Conservation (phyloP, 1,140 invertebrate genomes). For the Nomia melanderi region DNA sequence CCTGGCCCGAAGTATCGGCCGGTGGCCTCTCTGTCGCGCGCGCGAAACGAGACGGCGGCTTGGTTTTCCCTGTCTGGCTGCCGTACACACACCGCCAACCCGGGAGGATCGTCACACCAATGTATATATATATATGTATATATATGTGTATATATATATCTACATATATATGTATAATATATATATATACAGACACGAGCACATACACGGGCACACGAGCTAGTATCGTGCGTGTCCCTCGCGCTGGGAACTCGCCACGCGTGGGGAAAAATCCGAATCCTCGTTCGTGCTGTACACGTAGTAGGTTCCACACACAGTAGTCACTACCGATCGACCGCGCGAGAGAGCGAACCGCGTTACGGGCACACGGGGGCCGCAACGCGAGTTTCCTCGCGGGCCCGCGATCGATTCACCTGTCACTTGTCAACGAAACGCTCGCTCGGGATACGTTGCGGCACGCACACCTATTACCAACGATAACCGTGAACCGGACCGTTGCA, state of each 20-base stretch:
- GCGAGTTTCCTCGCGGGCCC: constrained; percentile 52
- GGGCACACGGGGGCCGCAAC: constrained; percentile 44
- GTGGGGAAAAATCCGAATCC: constrained; percentile 55
- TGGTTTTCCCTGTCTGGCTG: constrained; percentile 40
- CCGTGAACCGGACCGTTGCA: constrained; percentile 24
- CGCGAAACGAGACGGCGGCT: constrained; percentile 56
- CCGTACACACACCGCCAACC: constrained; percentile 44
- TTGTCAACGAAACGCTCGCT: constrained; percentile 69
- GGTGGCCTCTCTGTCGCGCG: constrained; percentile 59
- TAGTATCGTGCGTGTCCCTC: constrained; percentile 25
- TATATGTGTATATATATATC: no score
- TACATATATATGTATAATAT: no score
- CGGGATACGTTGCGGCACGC: constrained; percentile 59
- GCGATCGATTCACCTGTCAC: constrained; percentile 76
- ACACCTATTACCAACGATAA: constrained; percentile 41
- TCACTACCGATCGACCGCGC: constrained; percentile 39
- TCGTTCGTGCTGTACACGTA: constrained; percentile 11
- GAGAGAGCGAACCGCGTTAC: constrained; percentile 41
- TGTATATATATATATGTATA: constrained; percentile 22
- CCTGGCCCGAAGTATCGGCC: constrained; percentile 63
- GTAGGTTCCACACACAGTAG: constrained; percentile 45
- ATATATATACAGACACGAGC: no score
- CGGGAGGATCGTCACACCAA: constrained; percentile 27
- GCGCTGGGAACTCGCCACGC: constrained; percentile 31
- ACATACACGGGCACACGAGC: not conserved